A percentile compares a stretch with the other conserved stretches of the same genome.
Evolutionary conservation across 2,113 vertebrate genomes (phyloP).

Genomic region (Amphiprion percula): DNA sequence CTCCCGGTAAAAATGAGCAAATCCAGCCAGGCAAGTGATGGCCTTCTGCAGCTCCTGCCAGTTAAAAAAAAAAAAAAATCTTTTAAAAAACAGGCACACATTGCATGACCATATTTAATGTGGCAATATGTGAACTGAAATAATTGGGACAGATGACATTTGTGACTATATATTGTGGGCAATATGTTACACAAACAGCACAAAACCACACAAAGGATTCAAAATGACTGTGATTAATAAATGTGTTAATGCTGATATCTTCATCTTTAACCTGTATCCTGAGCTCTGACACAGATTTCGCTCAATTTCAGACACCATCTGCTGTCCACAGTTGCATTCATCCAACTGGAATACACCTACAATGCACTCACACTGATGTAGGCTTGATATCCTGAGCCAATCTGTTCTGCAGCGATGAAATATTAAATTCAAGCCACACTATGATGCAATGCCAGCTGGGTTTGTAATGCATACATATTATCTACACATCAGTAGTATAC

Average conservation of each 20-base stretch:
- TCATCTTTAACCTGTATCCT: conserved; percentile 45
- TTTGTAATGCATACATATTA: conserved; percentile 11
- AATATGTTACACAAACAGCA: background rate
- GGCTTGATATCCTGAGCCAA: conserved; percentile 10
- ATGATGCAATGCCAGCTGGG: conserved; percentile 4
- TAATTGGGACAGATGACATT: conserved; percentile 6
- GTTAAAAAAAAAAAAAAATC: background rate
- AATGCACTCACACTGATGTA: conserved; percentile 10
- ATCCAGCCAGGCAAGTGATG: conserved; percentile 73
- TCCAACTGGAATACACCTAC: conserved; percentile 35
- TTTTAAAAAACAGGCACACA: conserved; percentile 26
- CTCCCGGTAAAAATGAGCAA: conserved; percentile 78
- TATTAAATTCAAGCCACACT: conserved; percentile 27
- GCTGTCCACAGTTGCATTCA: conserved; percentile 34
- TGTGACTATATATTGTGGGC: background rate
- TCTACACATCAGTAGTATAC: conserved; percentile 1
- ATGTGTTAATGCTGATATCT: conserved; percentile 23
- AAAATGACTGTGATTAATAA: conserved; percentile 10
- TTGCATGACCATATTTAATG: conserved; percentile 23
- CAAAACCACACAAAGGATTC: conserved; percentile 12
- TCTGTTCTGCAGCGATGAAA: conserved; percentile 18
- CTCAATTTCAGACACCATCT: conserved; percentile 64
- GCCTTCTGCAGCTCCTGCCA: conserved; percentile 72
- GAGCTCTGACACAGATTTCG: conserved; percentile 29
- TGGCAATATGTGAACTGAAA: conserved; percentile 8